These are phyloP conservation scores for Ephialtes manifestator DNA, from an alignment of 2,888 invertebrate species.

Conservation along the genomic window DNA sequence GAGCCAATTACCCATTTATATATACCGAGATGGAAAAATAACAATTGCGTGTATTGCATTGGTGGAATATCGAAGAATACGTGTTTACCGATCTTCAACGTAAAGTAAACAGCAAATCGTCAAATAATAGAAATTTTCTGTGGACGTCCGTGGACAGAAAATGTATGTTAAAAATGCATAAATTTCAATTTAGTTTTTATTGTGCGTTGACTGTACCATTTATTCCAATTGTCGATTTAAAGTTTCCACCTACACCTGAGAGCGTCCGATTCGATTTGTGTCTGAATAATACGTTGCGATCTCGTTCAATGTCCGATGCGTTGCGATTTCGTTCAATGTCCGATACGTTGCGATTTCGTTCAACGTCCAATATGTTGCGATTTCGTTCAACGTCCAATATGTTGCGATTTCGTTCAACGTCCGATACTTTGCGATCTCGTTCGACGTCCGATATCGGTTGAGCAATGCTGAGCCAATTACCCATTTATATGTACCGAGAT, in stretches of 20 bases:
- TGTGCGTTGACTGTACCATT: background rate
- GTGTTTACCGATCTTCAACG: no score
- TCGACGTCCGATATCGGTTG: no score
- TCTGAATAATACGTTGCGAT: slow-evolving; percentile 1
- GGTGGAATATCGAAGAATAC: slow-evolving; percentile 4
- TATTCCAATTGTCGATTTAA: background rate
- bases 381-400: no score
- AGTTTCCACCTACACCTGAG: background rate
- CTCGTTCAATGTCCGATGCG: slow-evolving; percentile 7
- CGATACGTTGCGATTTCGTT: no score
- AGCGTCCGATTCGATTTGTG: background rate
- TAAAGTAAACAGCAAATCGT: no score
- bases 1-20: slow-evolving; percentile 4
- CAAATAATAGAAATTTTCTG: no score
- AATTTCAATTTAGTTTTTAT: background rate
- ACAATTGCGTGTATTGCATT: background rate
- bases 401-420: no score
- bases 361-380: no score
- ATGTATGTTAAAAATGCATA: no score
- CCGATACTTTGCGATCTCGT: no score
- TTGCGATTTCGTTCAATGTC: no score
- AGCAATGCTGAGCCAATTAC: background rate
- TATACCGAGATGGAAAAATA: slow-evolving; percentile 1
- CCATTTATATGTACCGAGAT: slow-evolving; percentile 11
- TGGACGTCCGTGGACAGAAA: no score